Evolutionary conservation across 1,140 invertebrate genomes (phyloP).

Genomic region (Drosophila ficusphila): DNA sequence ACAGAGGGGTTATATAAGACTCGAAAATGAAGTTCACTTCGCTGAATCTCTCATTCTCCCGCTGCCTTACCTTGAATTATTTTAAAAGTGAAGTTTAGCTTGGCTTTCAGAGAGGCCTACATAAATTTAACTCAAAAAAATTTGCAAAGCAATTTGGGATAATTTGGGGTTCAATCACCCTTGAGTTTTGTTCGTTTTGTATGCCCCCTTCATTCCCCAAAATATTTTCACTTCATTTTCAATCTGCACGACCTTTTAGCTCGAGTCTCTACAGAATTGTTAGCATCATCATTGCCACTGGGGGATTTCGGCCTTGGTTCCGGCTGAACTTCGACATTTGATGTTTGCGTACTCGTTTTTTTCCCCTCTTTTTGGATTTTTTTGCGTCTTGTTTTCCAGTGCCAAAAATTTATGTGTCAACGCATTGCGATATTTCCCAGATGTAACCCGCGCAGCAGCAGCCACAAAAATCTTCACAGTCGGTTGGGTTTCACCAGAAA

Average conservation of each 20-base stretch:
- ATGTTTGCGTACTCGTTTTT: neutral
- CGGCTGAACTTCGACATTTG: slow-evolving; percentile 44
- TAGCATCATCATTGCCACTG: slow-evolving; percentile 3
- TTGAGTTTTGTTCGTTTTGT: too few relatives aligned
- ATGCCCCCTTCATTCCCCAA: neutral
- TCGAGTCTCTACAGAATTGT: slow-evolving; percentile 16
- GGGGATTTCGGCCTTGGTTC: slow-evolving; percentile 19
- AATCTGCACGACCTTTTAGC: slow-evolving; percentile 12
- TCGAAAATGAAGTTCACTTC: slow-evolving; percentile 28
- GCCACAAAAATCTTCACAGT: slow-evolving; percentile 51
- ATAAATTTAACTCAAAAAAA: slow-evolving; percentile 24
- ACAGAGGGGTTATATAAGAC: slow-evolving; percentile 47
- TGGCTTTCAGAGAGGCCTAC: neutral
- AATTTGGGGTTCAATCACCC: slow-evolving; percentile 40
- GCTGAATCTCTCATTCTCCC: slow-evolving; percentile 18
- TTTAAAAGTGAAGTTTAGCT: slow-evolving; percentile 1
- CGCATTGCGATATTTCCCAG: slow-evolving; percentile 51
- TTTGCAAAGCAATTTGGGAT: slow-evolving; percentile 53
- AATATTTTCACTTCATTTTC: slow-evolving; percentile 6
- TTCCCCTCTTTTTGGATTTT: neutral
- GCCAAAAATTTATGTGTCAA: slow-evolving; percentile 48
- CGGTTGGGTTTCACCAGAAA: slow-evolving; percentile 29
- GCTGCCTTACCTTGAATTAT: slow-evolving; percentile 27
- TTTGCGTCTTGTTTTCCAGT: slow-evolving; percentile 19
- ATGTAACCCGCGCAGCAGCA: slow-evolving; percentile 32